Base-by-base conservation (phyloP, 2,797 vertebrate genomes). In the Notolabrus celidotus region DNA sequence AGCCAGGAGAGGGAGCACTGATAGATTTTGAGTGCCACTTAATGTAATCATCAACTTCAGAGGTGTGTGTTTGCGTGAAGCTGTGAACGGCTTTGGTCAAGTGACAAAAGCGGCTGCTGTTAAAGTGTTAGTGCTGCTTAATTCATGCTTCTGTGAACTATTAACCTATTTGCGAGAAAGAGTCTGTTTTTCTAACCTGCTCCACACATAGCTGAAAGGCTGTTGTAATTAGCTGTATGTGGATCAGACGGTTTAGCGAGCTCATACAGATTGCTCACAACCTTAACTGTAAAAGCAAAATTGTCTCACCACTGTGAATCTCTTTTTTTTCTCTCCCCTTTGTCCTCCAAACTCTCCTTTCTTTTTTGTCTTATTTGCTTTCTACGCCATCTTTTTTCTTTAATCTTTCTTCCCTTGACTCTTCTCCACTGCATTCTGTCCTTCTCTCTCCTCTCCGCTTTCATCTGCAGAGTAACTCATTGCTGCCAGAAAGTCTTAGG, bases 401-500 rank as follows among this genome's bases (percentile, higher is more conserved):
- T 42, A 27, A 73, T 78, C 59, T 60, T 23, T 47, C 25, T 20
- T 16, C 6, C 1, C 51, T 58, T 16, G 70, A 23, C 38, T 57
- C 25, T 56, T 20, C 29, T 58, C 10, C 4, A 2, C 67, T 62
- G n/a, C 67, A 52, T 50, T 61, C 53, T 76, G 31, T 57, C 46
- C 65, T 67, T 27, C 52, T 45, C 0, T 38, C 16, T 49, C 16
- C 34, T 65, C 7, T 19, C 29, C 34, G 7, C 45, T 71, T 71
- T 58, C 56, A 33, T 86, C 72, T 63, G 25, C 57, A 99, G 97
- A 99, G 97, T 84, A 97, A 97, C 81, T 96, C 97, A 0, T 89
- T 97, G 74, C 96, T 97, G 94, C 96, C 96, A 2, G 97, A 98
- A 86, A 97, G 96, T 89, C 92, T 98, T 67, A 87, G 97, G 51